Base-by-base conservation (phyloP, 2,113 vertebrate genomes). In the Chaetorhynchus papuensis region DNA sequence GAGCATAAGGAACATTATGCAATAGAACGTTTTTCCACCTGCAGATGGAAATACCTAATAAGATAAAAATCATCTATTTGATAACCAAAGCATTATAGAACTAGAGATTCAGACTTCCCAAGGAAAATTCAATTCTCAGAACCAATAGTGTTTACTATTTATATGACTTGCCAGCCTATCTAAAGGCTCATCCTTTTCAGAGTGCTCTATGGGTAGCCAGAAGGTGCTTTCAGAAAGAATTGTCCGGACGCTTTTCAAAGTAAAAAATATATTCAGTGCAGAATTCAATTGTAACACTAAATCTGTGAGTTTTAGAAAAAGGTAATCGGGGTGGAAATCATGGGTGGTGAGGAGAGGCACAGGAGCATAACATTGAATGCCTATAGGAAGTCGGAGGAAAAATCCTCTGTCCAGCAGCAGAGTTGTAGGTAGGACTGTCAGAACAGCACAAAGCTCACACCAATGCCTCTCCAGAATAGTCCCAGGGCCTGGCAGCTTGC, bases 141-240 rank as follows among this genome's bases (percentile, higher is more conserved):
- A 47, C 52, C 68, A 19, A 18, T 7, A 56, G 20, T 74, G 39
- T 83, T 93, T 86, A 44, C 86, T 87, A 31, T 75, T 94, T 78
- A 90, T 92, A 14, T 31, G 86, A 63, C 69, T 89, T 92, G 83
- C 91, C 93, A 94, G 83, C 60, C 86, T 66, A 52, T 75, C 86
- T 52, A 42, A 93, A 77, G 72, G 44, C 77, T 87, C 8, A 11
- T 93, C 88, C 75, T 87, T 63, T 68, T 42, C 93, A 69, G 92
- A 83, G 41, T 8, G 45, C 66, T 71, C 24, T 4, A 11, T 6
- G 19, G 69, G 69, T 77, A 82, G 89, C 95, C 95, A 95, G 91
- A 87, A 95, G 94, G 91, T 18, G 11, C 87, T 78, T 96, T 96
- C 94, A 93, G 77, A 95, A 84, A 91, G 57, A 79, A 95, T 94